These are phyloP conservation scores for Trichonephila inaurata DNA, from an alignment of 1,140 invertebrate genomes.

Conservation along the genomic window DNA sequence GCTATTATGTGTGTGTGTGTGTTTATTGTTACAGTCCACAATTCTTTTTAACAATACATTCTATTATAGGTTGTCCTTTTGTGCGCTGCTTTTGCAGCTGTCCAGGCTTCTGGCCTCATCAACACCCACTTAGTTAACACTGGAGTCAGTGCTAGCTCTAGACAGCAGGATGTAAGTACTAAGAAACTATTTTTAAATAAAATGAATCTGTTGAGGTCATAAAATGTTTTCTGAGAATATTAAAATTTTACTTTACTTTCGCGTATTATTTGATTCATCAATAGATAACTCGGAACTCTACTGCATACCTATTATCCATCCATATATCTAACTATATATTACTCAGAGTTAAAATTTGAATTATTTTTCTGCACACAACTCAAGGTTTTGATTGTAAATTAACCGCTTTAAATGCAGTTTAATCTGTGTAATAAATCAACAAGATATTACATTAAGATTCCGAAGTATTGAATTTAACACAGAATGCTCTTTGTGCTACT, in stretches of 20 bases:
- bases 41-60: too few species aligned
- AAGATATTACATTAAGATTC: too few species aligned
- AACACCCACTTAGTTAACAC: not conserved
- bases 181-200: not conserved
- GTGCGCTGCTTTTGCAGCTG: conserved; percentile 6
- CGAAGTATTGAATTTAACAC: too few species aligned
- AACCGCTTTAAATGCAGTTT: not conserved
- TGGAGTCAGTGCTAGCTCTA: conserved; percentile 13
- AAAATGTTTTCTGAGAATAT: not conserved
- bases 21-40: too few species aligned
- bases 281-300: not conserved
- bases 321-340: too few species aligned
- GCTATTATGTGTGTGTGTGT: too few species aligned
- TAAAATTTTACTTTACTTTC: not conserved
- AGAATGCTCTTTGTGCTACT: too few species aligned
- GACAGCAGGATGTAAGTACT: conserved; percentile 46
- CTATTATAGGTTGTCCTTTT: not conserved
- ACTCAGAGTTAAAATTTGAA: too few species aligned
- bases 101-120: not conserved
- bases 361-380: not conserved
- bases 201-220: too few species aligned
- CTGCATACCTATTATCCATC: not conserved
- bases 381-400: not conserved
- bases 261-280: not conserved
- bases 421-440: too few species aligned